Percentiles rank a stretch among this genome's conserved stretches.
These are phyloP conservation scores for Electrona antarctica DNA, from an alignment of 2,113 vertebrate species.

Conservation along the genomic window DNA sequence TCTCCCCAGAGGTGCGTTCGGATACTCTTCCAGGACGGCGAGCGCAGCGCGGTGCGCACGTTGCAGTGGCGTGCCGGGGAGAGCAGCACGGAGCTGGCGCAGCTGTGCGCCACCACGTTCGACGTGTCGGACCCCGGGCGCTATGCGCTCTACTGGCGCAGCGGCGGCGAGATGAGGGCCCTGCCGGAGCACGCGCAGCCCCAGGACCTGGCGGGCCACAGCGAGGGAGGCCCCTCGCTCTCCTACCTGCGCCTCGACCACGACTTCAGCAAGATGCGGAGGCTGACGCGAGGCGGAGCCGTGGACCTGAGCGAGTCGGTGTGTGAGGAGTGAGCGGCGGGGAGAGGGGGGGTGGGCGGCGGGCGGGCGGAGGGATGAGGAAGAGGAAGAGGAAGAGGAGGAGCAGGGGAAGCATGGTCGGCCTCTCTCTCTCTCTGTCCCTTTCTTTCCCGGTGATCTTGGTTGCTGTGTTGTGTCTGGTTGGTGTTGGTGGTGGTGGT, in stretches of 20 bases:
- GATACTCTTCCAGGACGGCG: conserved; percentile 81
- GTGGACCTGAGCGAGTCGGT: conserved; percentile 84
- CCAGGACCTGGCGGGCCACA: conserved; percentile 75
- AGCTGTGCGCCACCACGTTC: conserved; percentile 78
- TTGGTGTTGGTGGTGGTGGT: neutral
- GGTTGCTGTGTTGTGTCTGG: conserved; percentile 45
- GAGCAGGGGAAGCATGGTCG: conserved; percentile 15
- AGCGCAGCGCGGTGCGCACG: conserved; percentile 75
- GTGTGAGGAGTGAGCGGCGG: conserved; percentile 79
- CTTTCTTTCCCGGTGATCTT: conserved; percentile 43
- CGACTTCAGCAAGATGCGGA: conserved; percentile 83
- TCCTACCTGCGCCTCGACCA: conserved; percentile 83
- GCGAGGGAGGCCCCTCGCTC: conserved; percentile 77
- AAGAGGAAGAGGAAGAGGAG: neutral
- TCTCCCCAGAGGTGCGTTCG: conserved; percentile 78
- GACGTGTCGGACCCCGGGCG: conserved; percentile 77
- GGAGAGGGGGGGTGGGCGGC: conserved; percentile 20
- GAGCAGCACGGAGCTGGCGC: conserved; percentile 71
- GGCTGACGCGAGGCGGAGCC: conserved; percentile 82
- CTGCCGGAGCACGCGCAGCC: conserved; percentile 77
- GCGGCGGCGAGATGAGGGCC: conserved; percentile 77
- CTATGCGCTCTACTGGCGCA: conserved; percentile 82
- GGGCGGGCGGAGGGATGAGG: conserved; percentile 14
- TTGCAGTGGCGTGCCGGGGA: conserved; percentile 80
- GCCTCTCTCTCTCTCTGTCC: conserved; percentile 42